phyloP scores from a whole-genome alignment of 2,797 vertebrate species.

The Sarcophilus harrisii region DNA sequence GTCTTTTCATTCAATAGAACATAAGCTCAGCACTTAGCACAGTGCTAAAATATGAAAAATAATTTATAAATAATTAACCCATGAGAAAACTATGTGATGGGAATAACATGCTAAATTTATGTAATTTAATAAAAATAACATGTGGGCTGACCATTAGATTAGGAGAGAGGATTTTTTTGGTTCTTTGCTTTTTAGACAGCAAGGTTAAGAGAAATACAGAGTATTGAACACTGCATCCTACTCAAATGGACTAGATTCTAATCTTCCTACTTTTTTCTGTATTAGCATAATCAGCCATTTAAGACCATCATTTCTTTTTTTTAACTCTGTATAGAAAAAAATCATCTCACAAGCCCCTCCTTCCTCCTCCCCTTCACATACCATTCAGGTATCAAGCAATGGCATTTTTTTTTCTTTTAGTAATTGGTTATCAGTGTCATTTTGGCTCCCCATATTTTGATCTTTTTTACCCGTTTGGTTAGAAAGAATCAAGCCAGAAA shows the following conservation, averaged over 20 bases:
- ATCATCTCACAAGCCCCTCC: background rate
- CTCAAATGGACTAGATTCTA: background rate
- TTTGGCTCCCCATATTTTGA: constrained; percentile 22
- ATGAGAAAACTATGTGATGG: background rate
- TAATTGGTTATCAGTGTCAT: background rate
- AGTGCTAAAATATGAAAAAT: background rate
- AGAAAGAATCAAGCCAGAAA: constrained; percentile 12
- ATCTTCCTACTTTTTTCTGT: background rate
- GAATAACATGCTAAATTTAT: background rate
- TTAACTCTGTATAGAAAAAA: background rate
- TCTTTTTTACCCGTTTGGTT: constrained; percentile 10
- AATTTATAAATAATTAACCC: background rate
- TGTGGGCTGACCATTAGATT: background rate
- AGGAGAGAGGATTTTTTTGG: background rate
- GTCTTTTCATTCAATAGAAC: background rate
- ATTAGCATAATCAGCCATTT: background rate
- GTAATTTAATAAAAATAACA: background rate
- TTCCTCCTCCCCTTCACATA: background rate
- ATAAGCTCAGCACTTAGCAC: background rate
- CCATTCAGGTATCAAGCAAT: background rate
- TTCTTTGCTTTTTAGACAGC: background rate
- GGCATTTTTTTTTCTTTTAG: background rate
- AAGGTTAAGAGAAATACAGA: background rate
- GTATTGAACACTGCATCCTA: background rate
- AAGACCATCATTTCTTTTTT: background rate